phyloP scores from a whole-genome alignment of 2,797 vertebrate genomes.

The Anabas testudineus region DNA sequence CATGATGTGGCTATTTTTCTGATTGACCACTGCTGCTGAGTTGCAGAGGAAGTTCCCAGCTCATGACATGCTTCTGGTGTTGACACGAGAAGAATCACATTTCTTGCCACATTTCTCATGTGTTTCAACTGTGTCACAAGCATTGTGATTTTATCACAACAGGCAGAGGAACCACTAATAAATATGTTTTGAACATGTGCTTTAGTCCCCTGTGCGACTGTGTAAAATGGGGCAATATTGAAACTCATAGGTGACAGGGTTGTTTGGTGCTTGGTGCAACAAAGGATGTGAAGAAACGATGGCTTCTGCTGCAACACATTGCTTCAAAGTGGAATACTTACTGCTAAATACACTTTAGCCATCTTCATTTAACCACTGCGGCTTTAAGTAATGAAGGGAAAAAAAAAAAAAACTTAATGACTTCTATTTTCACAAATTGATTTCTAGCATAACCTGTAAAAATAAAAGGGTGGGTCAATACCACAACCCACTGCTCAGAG shows the following conservation, averaged over 20 bases:
- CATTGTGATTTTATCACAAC: not conserved
- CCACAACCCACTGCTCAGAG: no score
- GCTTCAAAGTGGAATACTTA: conserved; percentile 19
- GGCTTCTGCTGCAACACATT: conserved; percentile 1
- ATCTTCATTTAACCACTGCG: not conserved
- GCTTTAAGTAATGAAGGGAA: no score
- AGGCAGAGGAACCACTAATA: not conserved
- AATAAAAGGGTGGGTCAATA: no score
- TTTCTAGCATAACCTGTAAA: no score
- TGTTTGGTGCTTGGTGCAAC: conserved; percentile 76
- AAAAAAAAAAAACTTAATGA: no score
- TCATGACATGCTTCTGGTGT: conserved; percentile 63
- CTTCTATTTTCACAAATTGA: no score
- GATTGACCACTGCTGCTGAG: not conserved
- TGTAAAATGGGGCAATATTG: no score
- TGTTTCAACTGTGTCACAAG: conserved; percentile 72
- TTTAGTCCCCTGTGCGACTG: not conserved
- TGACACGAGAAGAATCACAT: conserved; percentile 63
- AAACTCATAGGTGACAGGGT: not conserved
- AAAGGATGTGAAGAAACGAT: conserved; percentile 53
- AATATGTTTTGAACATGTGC: conserved; percentile 8
- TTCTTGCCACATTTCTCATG: conserved; percentile 67
- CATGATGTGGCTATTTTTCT: not conserved
- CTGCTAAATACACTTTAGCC: not conserved
- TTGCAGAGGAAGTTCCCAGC: conserved; percentile 64